Conservation (phyloP, 2,797 vertebrate genomes). For the Gephyroberyx darwinii region DNA sequence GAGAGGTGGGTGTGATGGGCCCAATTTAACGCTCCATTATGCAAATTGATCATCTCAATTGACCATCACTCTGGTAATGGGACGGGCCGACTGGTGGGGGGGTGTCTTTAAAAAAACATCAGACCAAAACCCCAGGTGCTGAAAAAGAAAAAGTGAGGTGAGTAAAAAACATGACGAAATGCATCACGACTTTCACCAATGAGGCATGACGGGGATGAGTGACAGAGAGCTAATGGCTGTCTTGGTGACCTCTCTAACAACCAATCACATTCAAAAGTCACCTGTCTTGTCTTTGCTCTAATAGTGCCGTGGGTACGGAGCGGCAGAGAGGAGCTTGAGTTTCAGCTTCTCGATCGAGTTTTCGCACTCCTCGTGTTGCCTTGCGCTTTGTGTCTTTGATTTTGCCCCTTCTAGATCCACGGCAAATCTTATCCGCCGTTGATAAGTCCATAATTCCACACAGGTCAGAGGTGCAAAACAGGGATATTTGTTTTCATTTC, state of each 20-base stretch:
- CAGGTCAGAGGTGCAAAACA: constrained; percentile 36
- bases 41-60: constrained; percentile 89
- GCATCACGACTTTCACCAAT: constrained; percentile 66
- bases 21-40: constrained; percentile 89
- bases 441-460: constrained; percentile 43
- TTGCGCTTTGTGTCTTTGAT: neutral
- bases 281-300: constrained; percentile 48
- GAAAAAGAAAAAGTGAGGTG: constrained; percentile 75
- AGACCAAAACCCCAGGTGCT: constrained; percentile 71
- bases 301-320: neutral
- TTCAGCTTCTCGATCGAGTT: constrained; percentile 17
- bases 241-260: constrained; percentile 60
- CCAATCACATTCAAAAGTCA: constrained; percentile 73
- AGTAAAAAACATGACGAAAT: constrained; percentile 71
- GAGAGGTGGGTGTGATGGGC: constrained; percentile 78
- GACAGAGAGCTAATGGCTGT: constrained; percentile 70
- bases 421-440: constrained; percentile 8
- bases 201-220: constrained; percentile 72
- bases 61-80: constrained; percentile 83
- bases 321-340: constrained; percentile 11
- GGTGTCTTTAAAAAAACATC: constrained; percentile 73
- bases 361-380: neutral
- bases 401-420: neutral
- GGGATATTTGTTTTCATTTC: constrained; percentile 63
- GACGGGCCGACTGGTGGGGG: constrained; percentile 69